Evolutionary conservation across 2,113 vertebrate species (phyloP), one percentile per base, ranked within the genome.

Genomic region (Dipodomys stephensi): DNA sequence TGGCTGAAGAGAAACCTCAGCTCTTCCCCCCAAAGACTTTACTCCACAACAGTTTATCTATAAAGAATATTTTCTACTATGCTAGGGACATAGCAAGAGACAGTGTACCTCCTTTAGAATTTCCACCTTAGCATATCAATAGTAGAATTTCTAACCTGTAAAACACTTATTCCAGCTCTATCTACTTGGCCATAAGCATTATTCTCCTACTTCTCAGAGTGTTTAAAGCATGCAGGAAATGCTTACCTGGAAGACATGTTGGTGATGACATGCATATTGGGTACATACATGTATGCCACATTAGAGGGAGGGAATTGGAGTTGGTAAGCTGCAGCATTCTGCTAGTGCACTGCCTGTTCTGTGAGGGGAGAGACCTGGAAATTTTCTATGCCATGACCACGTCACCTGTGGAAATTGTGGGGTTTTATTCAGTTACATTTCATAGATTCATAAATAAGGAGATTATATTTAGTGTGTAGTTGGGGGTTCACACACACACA

Each of bases 1-100:
- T 93, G 92, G 6, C 87, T 77, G 71, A 89, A 74, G 65, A 93
- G 82, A 93, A 94, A 85, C 81, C 32, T 18, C 79, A 92, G 67
- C 25, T 88, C 30, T 85, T 10, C 87, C 15, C 80, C 23, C 88
- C 15, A 57, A 80, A 73, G 92, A 96, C 10, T 19, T 25, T 18
- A 69, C 32, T 89, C 60, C 68, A 65, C 60, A 88, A 76, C 74
- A 32, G 79, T 86, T 86, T 89, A 92, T 72, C 73, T 71, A 57
- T n/a, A 71, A 76, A 86, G 82, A 88, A 39, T 15, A 57, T 81
- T 90, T 93, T 86, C 78, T 16, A 44, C 77, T 73, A n/a, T 74
- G 44, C 12, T 71, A 25, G 64, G 30, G 15, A 92, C 71, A 49
- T 1, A 64, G n/a, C 30, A 6, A 6, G 76, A 82, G 83, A 39